phyloP scores from a whole-genome alignment of 2,797 vertebrate species.

The Cyclopterus lumpus region DNA sequence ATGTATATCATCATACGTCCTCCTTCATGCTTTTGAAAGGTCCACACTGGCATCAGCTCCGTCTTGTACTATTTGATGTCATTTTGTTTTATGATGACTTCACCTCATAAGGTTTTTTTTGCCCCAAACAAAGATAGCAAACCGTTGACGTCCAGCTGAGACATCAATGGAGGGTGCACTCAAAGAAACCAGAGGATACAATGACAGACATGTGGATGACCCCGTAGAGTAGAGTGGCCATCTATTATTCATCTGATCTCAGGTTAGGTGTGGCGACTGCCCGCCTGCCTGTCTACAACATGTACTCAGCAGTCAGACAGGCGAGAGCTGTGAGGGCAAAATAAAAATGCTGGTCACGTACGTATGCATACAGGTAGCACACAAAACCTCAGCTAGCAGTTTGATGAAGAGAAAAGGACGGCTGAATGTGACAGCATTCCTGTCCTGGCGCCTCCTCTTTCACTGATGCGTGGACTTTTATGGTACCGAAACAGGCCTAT shows the following conservation, averaged over 20 bases:
- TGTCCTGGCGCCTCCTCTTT: conserved; percentile 13
- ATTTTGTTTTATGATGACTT: background rate
- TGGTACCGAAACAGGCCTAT: conserved; percentile 52
- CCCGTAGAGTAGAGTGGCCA: conserved; percentile 38
- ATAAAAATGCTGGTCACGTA: background rate
- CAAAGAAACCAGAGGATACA: conserved; percentile 24
- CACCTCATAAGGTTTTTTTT: background rate
- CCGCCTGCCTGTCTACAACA: conserved; percentile 27
- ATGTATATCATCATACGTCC: background rate
- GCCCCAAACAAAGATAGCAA: background rate
- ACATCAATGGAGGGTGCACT: background rate
- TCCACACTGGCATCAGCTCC: background rate
- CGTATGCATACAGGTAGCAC: background rate
- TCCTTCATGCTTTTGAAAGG: background rate
- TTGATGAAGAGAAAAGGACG: conserved; percentile 4
- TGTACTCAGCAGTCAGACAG: conserved; percentile 11
- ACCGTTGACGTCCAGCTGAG: background rate
- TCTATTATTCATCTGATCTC: conserved; percentile 75
- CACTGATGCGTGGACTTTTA: conserved; percentile 56
- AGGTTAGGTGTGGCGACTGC: conserved; percentile 65
- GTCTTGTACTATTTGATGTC: background rate
- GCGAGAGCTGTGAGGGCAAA: background rate
- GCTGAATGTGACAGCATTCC: conserved; percentile 33
- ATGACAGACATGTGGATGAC: conserved; percentile 54
- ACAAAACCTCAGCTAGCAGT: background rate